Evolutionary conservation across 2,888 invertebrate species (phyloP).

Genomic region (Drosophila picticornis): DNA sequence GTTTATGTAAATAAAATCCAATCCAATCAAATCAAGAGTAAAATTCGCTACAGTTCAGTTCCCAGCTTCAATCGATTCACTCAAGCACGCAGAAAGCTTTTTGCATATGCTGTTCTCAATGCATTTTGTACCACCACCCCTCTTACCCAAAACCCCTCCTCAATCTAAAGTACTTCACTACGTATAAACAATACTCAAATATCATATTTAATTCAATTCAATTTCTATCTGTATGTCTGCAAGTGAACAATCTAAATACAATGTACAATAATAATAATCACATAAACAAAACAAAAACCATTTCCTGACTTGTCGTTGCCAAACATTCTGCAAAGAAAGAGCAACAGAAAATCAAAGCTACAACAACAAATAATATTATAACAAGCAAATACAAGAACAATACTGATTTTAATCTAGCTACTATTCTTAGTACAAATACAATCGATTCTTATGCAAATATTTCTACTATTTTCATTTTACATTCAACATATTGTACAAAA

Average conservation of each 20-base stretch:
- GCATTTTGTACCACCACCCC: constrained; percentile 32
- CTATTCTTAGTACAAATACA: constrained; percentile 55
- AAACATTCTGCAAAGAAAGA: constrained; percentile 12
- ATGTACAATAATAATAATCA: constrained; percentile 12
- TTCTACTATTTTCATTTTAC: constrained; percentile 77
- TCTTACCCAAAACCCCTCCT: constrained; percentile 13
- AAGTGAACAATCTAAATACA: constrained; percentile 47
- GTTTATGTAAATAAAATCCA: constrained; percentile 19
- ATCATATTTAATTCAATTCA: constrained; percentile 57
- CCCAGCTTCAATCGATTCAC: constrained; percentile 43
- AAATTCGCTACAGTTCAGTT: constrained; percentile 20
- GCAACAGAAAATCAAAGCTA: constrained; percentile 26
- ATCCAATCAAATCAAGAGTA: constrained; percentile 9
- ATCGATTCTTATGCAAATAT: constrained; percentile 79
- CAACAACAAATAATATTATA: constrained; percentile 22
- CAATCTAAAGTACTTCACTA: constrained; percentile 39
- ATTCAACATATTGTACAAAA: constrained; percentile 65
- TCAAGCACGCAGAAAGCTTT: constrained; percentile 63
- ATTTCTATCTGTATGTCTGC: constrained; percentile 64
- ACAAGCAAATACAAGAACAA: constrained; percentile 38
- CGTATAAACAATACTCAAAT: constrained; percentile 38
- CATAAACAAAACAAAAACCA: constrained; percentile 23
- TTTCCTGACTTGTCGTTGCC: constrained; percentile 21
- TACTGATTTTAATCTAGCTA: constrained; percentile 41
- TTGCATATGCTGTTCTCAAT: constrained; percentile 53